Conservation (phyloP, 2,888 invertebrate genomes). For the Ceriagrion tenellum region DNA sequence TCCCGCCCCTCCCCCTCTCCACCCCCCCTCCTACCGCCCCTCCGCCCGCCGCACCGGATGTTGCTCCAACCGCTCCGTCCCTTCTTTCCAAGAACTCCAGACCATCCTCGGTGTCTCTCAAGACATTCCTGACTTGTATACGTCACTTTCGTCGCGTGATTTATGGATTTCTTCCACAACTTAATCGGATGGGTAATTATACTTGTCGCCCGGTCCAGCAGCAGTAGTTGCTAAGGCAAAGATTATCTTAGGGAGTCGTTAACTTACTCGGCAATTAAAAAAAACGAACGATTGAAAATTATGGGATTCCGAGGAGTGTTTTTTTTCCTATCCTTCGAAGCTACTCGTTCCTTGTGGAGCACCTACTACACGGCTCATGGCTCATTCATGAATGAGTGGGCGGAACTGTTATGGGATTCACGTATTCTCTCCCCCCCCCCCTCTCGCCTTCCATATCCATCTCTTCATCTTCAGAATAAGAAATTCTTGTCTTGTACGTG, state of each 20-base stretch:
- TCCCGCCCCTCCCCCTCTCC: background rate
- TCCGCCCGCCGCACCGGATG: background rate
- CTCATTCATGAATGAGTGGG: constrained; percentile 14
- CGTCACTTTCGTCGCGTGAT: background rate
- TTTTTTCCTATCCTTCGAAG: no score
- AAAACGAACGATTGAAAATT: no score
- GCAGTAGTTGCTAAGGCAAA: background rate
- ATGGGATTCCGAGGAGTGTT: no score
- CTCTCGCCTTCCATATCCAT: background rate
- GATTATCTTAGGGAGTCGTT: background rate
- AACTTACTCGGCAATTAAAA: background rate
- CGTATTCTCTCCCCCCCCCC: background rate
- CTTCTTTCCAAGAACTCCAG: background rate
- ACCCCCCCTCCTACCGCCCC: background rate
- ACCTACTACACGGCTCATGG: background rate
- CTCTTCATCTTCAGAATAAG: background rate
- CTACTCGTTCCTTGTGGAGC: no score
- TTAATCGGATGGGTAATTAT: background rate
- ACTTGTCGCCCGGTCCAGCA: background rate
- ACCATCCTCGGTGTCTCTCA: background rate
- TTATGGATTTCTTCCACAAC: constrained; percentile 31
- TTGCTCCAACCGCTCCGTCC: background rate
- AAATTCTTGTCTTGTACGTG: background rate
- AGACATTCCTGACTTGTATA: background rate
- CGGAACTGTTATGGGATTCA: background rate